Evolutionary conservation across 2,797 vertebrate species (phyloP).

Genomic region (Clarias fuscus): DNA sequence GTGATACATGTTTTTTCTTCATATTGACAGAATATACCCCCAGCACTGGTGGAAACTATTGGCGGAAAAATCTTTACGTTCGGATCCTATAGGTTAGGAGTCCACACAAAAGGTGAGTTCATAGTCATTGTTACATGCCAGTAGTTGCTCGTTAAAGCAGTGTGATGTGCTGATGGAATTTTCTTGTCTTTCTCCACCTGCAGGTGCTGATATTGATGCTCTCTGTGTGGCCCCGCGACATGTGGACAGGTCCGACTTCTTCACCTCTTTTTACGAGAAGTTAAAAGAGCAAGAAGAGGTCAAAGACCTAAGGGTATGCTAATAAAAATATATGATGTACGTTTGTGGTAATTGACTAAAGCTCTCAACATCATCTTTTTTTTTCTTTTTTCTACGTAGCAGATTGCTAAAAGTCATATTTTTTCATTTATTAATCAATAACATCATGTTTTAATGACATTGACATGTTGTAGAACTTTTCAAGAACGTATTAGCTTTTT

Average conservation of each 20-base stretch:
- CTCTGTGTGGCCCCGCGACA: constrained; percentile 88
- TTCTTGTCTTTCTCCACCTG: neutral
- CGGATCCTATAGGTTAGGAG: constrained; percentile 88
- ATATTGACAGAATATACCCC: constrained; percentile 82
- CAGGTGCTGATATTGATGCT: constrained; percentile 90
- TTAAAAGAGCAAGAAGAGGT: constrained; percentile 88
- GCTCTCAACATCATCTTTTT: too few species aligned
- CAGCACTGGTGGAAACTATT: constrained; percentile 82
- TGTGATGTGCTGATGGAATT: too few species aligned
- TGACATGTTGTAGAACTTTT: neutral
- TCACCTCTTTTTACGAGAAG: constrained; percentile 88
- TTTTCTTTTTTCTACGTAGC: too few species aligned
- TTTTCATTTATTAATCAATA: neutral
- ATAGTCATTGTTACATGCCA: neutral
- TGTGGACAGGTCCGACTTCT: constrained; percentile 86
- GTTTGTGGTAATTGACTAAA: neutral
- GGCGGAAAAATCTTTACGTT: constrained; percentile 91
- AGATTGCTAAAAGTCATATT: neutral
- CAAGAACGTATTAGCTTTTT: neutral
- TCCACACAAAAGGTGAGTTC: constrained; percentile 84
- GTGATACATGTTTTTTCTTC: constrained; percentile 25
- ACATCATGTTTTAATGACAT: neutral
- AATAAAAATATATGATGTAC: neutral
- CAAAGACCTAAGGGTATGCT: constrained; percentile 82
- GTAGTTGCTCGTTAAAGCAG: neutral